Conservation (phyloP, 1,140 invertebrate species). For the Macrotrachela quadricornifera region DNA sequence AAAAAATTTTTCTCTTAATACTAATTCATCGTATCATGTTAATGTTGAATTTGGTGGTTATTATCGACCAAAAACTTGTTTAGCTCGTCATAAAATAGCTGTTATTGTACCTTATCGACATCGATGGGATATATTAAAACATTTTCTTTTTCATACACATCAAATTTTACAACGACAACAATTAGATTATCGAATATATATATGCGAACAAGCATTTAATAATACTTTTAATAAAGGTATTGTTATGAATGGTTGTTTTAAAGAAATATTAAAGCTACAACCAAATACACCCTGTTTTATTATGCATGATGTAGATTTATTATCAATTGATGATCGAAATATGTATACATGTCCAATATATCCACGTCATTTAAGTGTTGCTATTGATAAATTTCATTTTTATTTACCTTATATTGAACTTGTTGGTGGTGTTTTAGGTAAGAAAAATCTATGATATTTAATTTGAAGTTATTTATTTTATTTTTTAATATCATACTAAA, state of each 20-base stretch:
- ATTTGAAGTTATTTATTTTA: too few relatives aligned
- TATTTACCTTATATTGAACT: conserved; percentile 3
- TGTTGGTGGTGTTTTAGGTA: conserved; percentile 2
- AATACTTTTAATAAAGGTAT: conserved; percentile 35
- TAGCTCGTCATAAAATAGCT: conserved; percentile 36
- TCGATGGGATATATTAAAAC: conserved; percentile 48
- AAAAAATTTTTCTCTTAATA: too few relatives aligned
- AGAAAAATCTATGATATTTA: too few relatives aligned
- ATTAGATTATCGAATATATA: conserved; percentile 68
- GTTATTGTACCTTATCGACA: conserved; percentile 69
- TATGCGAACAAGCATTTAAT: conserved; percentile 68
- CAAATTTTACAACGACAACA: conserved; percentile 63
- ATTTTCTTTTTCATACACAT: conserved; percentile 68
- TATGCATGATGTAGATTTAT: conserved; percentile 65
- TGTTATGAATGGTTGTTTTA: conserved; percentile 11
- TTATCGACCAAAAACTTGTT: conserved; percentile 14
- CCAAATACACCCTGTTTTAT: conserved; percentile 63
- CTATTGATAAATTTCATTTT: conserved; percentile 14
- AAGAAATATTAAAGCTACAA: conserved; percentile 34
- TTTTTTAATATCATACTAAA: too few relatives aligned
- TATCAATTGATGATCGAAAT: conserved; percentile 20
- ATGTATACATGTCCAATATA: conserved; percentile 49
- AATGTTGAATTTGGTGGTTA: conserved; percentile 11
- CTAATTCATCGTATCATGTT: neutral
- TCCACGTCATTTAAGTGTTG: conserved; percentile 37